Percentiles rank a stretch among this genome's conserved stretches.
These are phyloP conservation scores for Physeter macrocephalus DNA, from an alignment of 2,113 vertebrate genomes.

Conservation along the genomic window DNA sequence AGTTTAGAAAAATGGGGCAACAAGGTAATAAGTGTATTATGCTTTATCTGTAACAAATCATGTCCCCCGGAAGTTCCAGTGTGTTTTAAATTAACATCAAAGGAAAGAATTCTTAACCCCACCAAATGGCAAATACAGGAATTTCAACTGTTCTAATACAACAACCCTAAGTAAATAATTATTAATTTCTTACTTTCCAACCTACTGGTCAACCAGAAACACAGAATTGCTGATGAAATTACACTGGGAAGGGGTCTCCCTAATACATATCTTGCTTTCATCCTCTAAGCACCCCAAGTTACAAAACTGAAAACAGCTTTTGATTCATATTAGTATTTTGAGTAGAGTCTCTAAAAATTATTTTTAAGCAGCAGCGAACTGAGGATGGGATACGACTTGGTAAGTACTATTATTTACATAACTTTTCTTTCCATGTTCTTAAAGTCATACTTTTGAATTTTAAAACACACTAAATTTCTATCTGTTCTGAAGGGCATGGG, in stretches of 20 bases:
- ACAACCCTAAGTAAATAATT: neutral
- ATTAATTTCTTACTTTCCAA: slow-evolving; percentile 57
- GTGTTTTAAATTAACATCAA: slow-evolving; percentile 7
- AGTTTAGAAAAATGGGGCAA: neutral
- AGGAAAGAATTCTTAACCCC: slow-evolving; percentile 56
- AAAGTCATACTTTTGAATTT: slow-evolving; percentile 3
- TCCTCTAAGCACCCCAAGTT: slow-evolving; percentile 25
- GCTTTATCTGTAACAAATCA: neutral
- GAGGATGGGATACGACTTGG: neutral
- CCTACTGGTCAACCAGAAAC: slow-evolving; percentile 48
- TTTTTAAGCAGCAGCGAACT: slow-evolving; percentile 18
- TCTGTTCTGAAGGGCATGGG: neutral
- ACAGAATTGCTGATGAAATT: slow-evolving; percentile 37
- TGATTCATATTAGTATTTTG: slow-evolving; percentile 47
- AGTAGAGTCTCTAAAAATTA: slow-evolving; percentile 30
- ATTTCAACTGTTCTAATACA: slow-evolving; percentile 15
- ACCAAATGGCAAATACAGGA: slow-evolving; percentile 65
- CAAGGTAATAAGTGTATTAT: neutral
- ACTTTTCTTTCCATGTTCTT: neutral
- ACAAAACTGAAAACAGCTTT: slow-evolving; percentile 44
- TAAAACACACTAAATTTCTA: slow-evolving; percentile 9
- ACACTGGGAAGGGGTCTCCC: neutral
- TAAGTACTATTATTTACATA: neutral
- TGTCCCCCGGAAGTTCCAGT: neutral
- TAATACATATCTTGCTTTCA: slow-evolving; percentile 24